Evolutionary conservation across 53 echinoderm and acorn worm genomes (phyloP).

Genomic region (Crossaster papposus): DNA sequence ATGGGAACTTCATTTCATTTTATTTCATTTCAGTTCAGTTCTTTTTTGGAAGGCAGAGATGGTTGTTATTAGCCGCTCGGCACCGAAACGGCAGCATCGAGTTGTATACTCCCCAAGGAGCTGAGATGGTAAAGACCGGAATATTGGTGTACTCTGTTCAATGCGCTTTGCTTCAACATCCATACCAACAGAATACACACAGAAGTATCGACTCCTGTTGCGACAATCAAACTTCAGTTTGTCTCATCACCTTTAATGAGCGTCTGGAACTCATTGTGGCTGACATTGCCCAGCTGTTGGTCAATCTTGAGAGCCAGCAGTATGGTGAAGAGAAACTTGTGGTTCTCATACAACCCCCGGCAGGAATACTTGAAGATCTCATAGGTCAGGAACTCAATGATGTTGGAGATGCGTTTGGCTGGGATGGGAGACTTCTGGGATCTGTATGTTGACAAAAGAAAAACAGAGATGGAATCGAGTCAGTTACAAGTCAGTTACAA

Average conservation of each 20-base stretch:
- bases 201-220: not conserved
- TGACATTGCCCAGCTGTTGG: slow-evolving; percentile 83
- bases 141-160: too few species aligned
- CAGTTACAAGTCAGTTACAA: too few species aligned
- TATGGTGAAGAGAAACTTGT: slow-evolving; percentile 96
- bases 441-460: slow-evolving; percentile 33
- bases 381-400: slow-evolving; percentile 92
- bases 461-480: too few species aligned
- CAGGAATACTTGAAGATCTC: slow-evolving; percentile 98
- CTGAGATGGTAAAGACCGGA: too few species aligned
- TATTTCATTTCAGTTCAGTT: too few species aligned
- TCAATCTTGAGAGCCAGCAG: slow-evolving; percentile 98
- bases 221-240: not conserved
- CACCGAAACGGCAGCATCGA: too few species aligned
- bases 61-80: too few species aligned
- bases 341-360: slow-evolving; percentile 98
- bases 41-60: too few species aligned
- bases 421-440: slow-evolving; percentile 95
- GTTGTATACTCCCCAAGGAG: too few species aligned
- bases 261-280: slow-evolving; percentile 90
- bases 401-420: slow-evolving; percentile 92
- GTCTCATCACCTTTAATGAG: slow-evolving; percentile 86
- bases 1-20: too few species aligned
- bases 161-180: too few species aligned
- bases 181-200: not conserved